phyloP scores from a whole-genome alignment of 1,140 invertebrate genomes.

The Lepidostoma basale region DNA sequence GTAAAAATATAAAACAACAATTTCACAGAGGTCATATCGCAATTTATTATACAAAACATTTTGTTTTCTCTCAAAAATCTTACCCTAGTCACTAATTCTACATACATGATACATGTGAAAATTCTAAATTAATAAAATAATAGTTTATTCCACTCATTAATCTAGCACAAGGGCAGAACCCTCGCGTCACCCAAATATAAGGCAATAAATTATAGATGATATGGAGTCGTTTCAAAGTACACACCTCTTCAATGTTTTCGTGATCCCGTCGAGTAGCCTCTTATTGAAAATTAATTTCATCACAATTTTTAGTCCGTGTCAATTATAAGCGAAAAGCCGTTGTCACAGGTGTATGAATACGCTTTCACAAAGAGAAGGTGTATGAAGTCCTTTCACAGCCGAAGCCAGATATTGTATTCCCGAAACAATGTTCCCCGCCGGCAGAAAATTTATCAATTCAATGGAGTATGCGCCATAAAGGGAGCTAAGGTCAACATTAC shows the following conservation, averaged over 20 bases:
- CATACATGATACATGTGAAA: conserved; percentile 10
- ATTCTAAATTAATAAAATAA: background rate
- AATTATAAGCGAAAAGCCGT: background rate
- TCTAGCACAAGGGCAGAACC: background rate
- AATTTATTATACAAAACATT: conserved; percentile 16
- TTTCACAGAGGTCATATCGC: background rate
- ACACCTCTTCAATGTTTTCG: conserved; percentile 10
- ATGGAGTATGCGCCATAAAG: background rate
- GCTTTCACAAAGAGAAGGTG: no score
- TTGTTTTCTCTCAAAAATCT: conserved; percentile 30
- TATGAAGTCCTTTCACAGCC: background rate
- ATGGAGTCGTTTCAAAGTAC: conserved; percentile 7
- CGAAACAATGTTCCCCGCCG: background rate
- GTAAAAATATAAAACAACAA: no score
- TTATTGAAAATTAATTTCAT: background rate
- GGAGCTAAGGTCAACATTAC: background rate
- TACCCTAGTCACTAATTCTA: conserved; percentile 17
- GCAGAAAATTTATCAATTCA: background rate
- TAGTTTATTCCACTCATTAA: background rate
- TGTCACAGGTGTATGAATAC: background rate
- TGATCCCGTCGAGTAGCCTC: background rate
- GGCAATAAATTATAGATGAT: conserved; percentile 20
- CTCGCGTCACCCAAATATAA: conserved; percentile 1
- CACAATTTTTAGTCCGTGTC: background rate
- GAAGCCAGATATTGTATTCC: background rate